Evolutionary conservation across 2,797 vertebrate species (phyloP), one percentile per base, ranked within the genome.

Genomic region (Anolis apletophallus): DNA sequence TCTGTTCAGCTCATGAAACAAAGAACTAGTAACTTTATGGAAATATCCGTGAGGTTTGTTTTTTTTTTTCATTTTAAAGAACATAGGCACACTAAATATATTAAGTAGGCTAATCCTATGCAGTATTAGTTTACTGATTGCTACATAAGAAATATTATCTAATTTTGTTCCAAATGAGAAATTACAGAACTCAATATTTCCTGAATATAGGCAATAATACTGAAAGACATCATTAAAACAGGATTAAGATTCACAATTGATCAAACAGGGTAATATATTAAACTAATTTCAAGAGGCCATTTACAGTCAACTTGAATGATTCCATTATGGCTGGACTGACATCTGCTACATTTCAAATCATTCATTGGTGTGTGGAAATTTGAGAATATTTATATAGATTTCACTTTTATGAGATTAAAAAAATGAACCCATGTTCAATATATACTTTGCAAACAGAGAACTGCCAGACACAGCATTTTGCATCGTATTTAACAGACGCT

Each of bases 401-500:
- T 11, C 6, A 73, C 73, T 75, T 5, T 84, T 26, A 52, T 76
- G 46, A 59, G 79, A 13, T 21, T 90, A 83, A 21, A 57, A 68
- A 73, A 10, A 11, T 36, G 57, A 84, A 82, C 16, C 26, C 86
- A 50, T 50, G 46, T 50, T 68, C 52, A 68, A 68, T 32, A 10
- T 54, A 16, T 7, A 9, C 36, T 81, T 16, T 26, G 23, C 6
- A 72, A 4, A 36, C 0, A 55, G 13, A 86, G 79, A 91, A 81
- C 1, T 80, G 80, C 29, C 55, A 79, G 13, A 83, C 29, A 85
- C 52, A 54, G 0, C 46, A 40, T 13, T 14, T 84, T 68, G 74
- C 55, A 85, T 88, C 77, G 54, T 85, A 82, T 78, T 80, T 17
- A 1, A 26, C 55, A 59, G 5, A 46, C 23, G 23, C 40, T 84